Evolutionary conservation across 2,113 vertebrate species (phyloP), one percentile per base, ranked within the genome.

Genomic region (Aspiorhynchus laticeps): DNA sequence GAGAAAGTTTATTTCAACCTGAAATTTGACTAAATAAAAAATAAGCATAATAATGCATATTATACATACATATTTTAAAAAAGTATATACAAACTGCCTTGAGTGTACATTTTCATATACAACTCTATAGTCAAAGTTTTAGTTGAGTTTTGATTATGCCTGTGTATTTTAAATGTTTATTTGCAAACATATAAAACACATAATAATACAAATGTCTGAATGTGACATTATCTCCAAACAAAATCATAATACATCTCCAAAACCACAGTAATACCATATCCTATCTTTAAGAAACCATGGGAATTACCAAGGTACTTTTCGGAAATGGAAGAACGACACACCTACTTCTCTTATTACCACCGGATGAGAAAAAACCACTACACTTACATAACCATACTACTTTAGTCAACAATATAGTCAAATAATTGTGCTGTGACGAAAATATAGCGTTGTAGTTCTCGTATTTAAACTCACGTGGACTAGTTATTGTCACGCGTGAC

Each of bases 261-360:
- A 38, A 24, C 21, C 8, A 71, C 4, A 31, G 17, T 36, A 73
- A 38, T 10, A 21, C 8, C 19, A 2, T 19, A 31, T 56, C 19
- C 7, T 26, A 75, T 43, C 43, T 78, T 51, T 19, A 53, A 5
- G 15, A 38, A 56, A 61, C 24, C 33, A 61, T 26, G 53, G n/a
- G 8, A 77, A 77, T 36, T 48, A 36, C 77, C 21, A 56, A 59
- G 51, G 9, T 46, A 46, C 80, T 81, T 63, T 65, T 7, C 3
- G 24, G 4, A 81, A 46, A n/a, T 46, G 4, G 59, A 46, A 80
- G 56, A 81, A 63, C 36, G 38, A 46, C 79, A 81, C 80, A 31
- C 61, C 80, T 82, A 82, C 61, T 46, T 46, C 80, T 82, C 80
- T 69, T 82, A 48, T 67, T 82, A 63, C 79, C 56, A 82, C 14